These are phyloP conservation scores for Oreortyx pictus DNA, from an alignment of 2,797 vertebrate species.

Conservation along the genomic window DNA sequence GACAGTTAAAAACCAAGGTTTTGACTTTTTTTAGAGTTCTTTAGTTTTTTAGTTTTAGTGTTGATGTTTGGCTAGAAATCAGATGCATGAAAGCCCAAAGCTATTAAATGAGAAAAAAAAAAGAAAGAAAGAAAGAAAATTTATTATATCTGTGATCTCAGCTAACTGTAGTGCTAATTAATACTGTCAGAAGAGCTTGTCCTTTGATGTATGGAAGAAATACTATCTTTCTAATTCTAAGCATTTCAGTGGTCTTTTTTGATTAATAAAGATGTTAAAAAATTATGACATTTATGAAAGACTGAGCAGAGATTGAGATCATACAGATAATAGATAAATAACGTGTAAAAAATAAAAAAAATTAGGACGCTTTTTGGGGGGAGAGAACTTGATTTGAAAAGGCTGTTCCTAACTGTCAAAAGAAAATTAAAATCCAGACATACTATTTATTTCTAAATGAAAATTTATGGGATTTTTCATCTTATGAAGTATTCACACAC, in stretches of 20 bases:
- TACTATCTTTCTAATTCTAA: background rate
- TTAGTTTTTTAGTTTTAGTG: background rate
- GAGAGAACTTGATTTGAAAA: background rate
- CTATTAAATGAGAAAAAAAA: background rate
- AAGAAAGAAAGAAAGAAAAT: background rate
- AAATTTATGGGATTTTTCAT: background rate
- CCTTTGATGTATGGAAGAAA: background rate
- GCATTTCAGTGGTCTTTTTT: background rate
- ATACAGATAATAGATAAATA: background rate
- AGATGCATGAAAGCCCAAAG: background rate
- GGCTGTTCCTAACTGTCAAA: background rate
- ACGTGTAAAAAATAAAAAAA: background rate
- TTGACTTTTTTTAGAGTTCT: background rate
- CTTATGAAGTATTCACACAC: background rate
- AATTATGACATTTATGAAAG: background rate
- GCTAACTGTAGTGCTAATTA: background rate
- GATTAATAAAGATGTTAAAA: background rate
- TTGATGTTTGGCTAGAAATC: background rate
- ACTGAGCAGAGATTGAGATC: background rate
- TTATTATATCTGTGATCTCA: background rate
- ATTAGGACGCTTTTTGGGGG: accelerated
- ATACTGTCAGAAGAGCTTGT: background rate
- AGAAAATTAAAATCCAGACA: background rate
- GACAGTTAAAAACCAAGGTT: background rate
- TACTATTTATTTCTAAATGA: background rate